Evolutionary conservation across 2,113 vertebrate genomes (phyloP), one percentile per base, ranked within the genome.

Genomic region (Sebastes fasciatus): DNA sequence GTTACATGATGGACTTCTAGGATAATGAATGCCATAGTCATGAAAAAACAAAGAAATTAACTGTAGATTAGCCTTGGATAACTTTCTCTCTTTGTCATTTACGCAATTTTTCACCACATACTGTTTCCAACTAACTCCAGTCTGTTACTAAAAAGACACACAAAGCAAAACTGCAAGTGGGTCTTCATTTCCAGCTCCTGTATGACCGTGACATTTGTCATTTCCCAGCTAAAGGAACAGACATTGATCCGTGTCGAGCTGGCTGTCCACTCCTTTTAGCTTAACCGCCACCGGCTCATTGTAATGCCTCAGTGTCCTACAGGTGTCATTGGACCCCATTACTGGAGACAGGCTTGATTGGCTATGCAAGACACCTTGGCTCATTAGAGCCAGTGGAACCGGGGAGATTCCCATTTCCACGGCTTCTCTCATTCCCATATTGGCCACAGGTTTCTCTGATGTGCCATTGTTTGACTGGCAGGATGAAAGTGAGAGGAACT

Each of bases 261-360:
- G 63, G 66, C 72, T 77, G 78, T 79, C 74, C n/a, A 52, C 73
- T 88, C 49, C 60, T 82, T 77, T 79, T 80, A 86, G 52, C 60
- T 55, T 67, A 66, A 67, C 49, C 5, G 54, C 63, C n/a, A 66
- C 79, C 63, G 62, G 43, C 57, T 81, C 77, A 76, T 67, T 75
- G 78, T 78, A 69, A 73, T 46, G 74, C 73, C 57, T 4, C 70
- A 4, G 60, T 80, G 82, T 86, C 83, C 62, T 82, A 89, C 83
- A 86, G 87, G 70, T 93, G 91, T 91, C 89, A 87, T 86, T 90
- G 86, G 79, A 76, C 42, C 45, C 70, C 68, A 16, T 86, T 86
- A 83, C 51, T 12, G 73, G 52, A 68, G 77, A 80, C 58, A 67
- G 67, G 75, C 78, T 58, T 74, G 78, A 85, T 84, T 90, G 70